Conservation (phyloP, 2,888 invertebrate genomes). For the Agelastica alni region DNA sequence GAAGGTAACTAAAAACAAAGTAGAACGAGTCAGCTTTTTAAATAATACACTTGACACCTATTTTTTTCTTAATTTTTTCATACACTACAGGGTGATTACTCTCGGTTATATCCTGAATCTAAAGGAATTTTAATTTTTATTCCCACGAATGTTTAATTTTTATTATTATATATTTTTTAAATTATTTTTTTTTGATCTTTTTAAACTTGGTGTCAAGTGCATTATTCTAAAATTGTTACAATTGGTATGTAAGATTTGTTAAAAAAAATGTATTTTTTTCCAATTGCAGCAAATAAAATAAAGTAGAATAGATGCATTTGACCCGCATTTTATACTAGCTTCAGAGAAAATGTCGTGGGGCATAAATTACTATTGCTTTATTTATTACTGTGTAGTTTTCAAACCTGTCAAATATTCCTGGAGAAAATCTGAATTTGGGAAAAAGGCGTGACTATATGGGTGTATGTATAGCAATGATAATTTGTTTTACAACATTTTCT, state of each 20-base stretch:
- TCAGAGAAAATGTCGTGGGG: slow-evolving; percentile 10
- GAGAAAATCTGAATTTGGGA: too few relatives aligned
- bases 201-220: slow-evolving; percentile 16
- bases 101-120: too few relatives aligned
- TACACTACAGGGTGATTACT: background rate
- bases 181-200: background rate
- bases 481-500: too few relatives aligned
- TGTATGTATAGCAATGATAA: too few relatives aligned
- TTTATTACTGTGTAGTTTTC: too few relatives aligned
- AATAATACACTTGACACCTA: slow-evolving; percentile 23
- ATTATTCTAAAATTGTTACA: slow-evolving; percentile 15
- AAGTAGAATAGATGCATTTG: slow-evolving; percentile 22
- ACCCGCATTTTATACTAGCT: slow-evolving; percentile 4
- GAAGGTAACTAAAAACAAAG: slow-evolving; percentile 16
- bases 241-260: background rate
- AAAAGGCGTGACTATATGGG: too few relatives aligned
- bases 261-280: background rate
- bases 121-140: background rate
- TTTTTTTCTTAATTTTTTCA: background rate
- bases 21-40: slow-evolving; percentile 1
- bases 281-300: slow-evolving; percentile 14
- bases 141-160: background rate
- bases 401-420: too few relatives aligned
- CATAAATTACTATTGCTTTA: too few relatives aligned
- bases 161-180: background rate